Evolutionary conservation across 2,113 vertebrate genomes (phyloP).

Genomic region (Grantiella picta): DNA sequence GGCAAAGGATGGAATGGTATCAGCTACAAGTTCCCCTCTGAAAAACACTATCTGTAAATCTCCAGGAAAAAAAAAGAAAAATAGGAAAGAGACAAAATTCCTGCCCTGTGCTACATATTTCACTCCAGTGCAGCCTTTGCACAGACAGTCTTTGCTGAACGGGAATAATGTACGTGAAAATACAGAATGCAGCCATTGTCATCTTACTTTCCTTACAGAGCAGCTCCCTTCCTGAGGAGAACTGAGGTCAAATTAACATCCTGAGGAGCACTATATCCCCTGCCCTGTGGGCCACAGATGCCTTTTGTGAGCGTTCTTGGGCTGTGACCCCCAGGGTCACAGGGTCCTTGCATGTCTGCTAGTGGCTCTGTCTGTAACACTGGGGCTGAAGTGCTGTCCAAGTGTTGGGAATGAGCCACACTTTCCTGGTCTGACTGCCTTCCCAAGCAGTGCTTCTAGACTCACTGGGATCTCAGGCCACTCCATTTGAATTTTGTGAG

Average conservation of each 20-base stretch:
- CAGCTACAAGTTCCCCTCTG: background rate
- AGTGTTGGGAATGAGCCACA: background rate
- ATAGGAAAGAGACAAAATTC: background rate
- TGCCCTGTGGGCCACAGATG: background rate
- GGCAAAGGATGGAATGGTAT: background rate
- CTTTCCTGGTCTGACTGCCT: background rate
- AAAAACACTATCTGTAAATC: background rate
- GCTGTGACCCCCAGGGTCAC: background rate
- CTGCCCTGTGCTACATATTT: background rate
- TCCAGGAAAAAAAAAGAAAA: background rate
- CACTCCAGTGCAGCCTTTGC: background rate
- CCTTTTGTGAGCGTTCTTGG: background rate
- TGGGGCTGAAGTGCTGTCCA: background rate
- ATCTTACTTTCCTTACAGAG: background rate
- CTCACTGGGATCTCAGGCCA: accelerated
- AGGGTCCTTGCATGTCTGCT: background rate
- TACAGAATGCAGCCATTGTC: constrained; percentile 6
- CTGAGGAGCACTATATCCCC: background rate
- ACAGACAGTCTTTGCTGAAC: background rate
- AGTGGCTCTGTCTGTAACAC: background rate
- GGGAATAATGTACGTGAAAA: background rate
- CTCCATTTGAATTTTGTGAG: background rate
- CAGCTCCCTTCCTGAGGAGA: background rate
- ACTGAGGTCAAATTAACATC: background rate
- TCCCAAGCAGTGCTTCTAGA: background rate